Evolutionary conservation across 2,113 vertebrate genomes (phyloP).

Genomic region (Pampusana beccarii): DNA sequence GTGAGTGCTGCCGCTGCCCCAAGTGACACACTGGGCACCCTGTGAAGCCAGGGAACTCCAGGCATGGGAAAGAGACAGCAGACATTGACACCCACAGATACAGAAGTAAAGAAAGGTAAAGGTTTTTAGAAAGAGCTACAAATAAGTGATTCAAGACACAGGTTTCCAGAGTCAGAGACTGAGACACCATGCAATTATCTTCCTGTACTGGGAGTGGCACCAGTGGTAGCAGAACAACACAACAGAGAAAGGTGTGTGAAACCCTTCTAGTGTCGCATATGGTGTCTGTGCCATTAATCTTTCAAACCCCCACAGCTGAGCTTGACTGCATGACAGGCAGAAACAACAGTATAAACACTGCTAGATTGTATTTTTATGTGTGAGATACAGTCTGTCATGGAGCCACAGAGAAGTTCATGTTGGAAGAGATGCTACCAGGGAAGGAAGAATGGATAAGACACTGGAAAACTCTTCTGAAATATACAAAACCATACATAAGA

Average conservation of each 20-base stretch:
- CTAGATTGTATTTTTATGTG: not conserved
- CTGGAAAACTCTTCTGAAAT: not conserved
- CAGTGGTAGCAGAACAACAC: not conserved
- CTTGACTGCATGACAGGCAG: not conserved
- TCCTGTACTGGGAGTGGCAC: not conserved
- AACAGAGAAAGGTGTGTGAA: not conserved
- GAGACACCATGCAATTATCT: not conserved
- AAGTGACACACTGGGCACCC: accelerated
- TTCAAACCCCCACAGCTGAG: not conserved
- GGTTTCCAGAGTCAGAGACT: not conserved
- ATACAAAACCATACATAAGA: not conserved
- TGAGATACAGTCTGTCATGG: not conserved
- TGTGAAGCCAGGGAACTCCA: accelerated
- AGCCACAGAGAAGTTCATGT: not conserved
- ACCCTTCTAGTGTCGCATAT: not conserved
- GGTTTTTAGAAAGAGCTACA: not conserved
- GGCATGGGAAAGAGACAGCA: not conserved
- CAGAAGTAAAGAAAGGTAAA: not conserved
- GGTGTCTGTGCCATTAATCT: not conserved
- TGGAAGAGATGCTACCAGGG: not conserved
- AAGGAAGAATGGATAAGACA: not conserved
- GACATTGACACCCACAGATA: not conserved
- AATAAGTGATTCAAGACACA: not conserved
- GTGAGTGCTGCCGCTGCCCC: not conserved
- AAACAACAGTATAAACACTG: not conserved